Conservation (phyloP, 2,797 vertebrate genomes). For the Champsocephalus esox region DNA sequence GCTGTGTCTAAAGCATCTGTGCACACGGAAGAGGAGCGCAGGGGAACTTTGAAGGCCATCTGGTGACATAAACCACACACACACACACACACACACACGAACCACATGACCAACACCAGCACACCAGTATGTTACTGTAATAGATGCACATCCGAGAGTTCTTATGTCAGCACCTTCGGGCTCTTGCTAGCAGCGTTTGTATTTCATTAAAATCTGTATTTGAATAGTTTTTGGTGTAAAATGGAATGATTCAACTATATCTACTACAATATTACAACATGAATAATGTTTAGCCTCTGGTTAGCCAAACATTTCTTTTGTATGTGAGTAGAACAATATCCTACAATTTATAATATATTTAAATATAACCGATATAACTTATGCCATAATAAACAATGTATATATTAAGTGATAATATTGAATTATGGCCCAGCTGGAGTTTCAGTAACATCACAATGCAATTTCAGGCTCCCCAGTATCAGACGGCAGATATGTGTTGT, state of each 20-base stretch:
- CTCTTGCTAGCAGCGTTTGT: background rate
- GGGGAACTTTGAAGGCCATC: conserved; percentile 54
- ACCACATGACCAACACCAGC: conserved; percentile 12
- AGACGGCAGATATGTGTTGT: background rate
- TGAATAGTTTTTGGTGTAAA: background rate
- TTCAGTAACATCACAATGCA: background rate
- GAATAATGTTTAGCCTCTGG: background rate
- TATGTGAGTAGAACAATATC: background rate
- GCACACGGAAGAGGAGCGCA: conserved; percentile 19
- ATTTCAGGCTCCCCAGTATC: conserved; percentile 5
- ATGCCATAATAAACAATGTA: background rate
- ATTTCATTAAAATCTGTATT: conserved; percentile 3
- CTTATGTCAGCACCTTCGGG: background rate
- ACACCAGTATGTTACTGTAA: conserved; percentile 4
- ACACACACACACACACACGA: conserved; percentile 9
- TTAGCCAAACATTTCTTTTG: conserved; percentile 1
- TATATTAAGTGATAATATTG: background rate
- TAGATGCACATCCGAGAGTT: conserved; percentile 7
- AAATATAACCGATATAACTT: background rate
- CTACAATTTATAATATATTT: background rate
- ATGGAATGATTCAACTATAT: background rate
- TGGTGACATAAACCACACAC: conserved; percentile 41
- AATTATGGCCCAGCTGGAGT: background rate
- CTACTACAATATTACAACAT: background rate
- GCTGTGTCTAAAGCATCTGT: conserved; percentile 46